These are phyloP conservation scores for Cryptocheilus praepositus DNA, from an alignment of 2,888 invertebrate genomes.

Conservation along the genomic window DNA sequence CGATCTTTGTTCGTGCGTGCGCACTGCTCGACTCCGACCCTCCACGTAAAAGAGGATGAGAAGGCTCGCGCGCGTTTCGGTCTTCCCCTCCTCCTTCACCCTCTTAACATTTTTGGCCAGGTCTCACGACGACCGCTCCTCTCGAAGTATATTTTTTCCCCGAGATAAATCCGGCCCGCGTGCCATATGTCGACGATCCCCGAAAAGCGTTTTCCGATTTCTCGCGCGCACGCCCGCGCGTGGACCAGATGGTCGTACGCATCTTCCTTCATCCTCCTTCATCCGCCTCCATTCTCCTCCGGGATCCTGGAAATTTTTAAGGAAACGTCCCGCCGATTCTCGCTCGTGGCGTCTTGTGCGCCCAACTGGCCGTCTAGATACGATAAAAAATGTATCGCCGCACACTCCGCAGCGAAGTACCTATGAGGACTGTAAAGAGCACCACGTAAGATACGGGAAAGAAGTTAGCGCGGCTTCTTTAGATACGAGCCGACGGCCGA, in stretches of 20 bases:
- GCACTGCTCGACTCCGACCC: constrained; percentile 2
- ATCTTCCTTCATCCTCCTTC: constrained; percentile 24
- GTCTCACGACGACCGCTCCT: background rate
- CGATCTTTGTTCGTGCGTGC: constrained; percentile 2
- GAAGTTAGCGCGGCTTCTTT: no score
- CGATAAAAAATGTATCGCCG: constrained; percentile 5
- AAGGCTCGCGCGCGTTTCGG: background rate
- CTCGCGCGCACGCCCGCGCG: constrained; percentile 48
- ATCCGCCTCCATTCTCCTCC: no score
- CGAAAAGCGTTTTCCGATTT: constrained; percentile 64
- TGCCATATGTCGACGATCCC: constrained; percentile 67
- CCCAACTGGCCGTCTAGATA: background rate
- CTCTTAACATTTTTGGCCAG: constrained; percentile 9
- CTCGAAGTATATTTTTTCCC: constrained; percentile 35
- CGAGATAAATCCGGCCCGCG: constrained; percentile 60
- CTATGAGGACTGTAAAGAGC: no score
- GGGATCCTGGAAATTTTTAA: background rate
- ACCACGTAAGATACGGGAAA: no score
- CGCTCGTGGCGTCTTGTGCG: background rate
- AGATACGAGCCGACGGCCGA: background rate
- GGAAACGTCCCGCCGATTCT: background rate
- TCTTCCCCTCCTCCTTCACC: constrained; percentile 6
- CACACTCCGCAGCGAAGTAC: background rate
- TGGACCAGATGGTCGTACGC: constrained; percentile 63
- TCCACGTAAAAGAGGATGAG: constrained; percentile 24